These are phyloP conservation scores for Drosophila macrospina DNA, from an alignment of 2,888 invertebrate genomes.

Conservation along the genomic window DNA sequence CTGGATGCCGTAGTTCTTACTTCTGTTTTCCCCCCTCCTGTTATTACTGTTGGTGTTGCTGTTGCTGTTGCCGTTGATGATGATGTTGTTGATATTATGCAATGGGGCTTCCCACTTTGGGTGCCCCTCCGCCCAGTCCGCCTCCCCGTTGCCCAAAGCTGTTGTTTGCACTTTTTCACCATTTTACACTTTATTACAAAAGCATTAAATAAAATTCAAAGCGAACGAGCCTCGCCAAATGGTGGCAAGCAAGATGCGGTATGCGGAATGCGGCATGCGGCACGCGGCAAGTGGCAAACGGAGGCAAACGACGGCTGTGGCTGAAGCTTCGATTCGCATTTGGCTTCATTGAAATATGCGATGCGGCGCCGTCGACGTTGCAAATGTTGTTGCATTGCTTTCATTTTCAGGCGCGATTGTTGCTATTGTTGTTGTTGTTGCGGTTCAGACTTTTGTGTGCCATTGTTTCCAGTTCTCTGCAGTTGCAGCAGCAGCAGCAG, in stretches of 20 bases:
- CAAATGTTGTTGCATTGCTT: slow-evolving; percentile 59
- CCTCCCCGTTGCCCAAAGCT: slow-evolving; percentile 29
- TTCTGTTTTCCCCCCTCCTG: slow-evolving; percentile 43
- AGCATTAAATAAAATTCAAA: slow-evolving; percentile 82
- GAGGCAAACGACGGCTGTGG: slow-evolving; percentile 5
- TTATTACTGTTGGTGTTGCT: slow-evolving; percentile 36
- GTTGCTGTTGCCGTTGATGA: slow-evolving; percentile 56
- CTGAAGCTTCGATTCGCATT: slow-evolving; percentile 70
- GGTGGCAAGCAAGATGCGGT: slow-evolving; percentile 30
- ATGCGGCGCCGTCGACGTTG: slow-evolving; percentile 37
- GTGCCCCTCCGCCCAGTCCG: background rate
- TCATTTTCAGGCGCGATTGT: slow-evolving; percentile 46
- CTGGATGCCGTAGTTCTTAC: slow-evolving; percentile 39
- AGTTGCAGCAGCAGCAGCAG: slow-evolving; percentile 22
- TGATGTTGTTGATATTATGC: slow-evolving; percentile 78
- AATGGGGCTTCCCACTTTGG: slow-evolving; percentile 50
- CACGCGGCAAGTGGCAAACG: background rate
- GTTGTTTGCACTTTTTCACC: slow-evolving; percentile 80
- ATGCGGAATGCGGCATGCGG: slow-evolving; percentile 10
- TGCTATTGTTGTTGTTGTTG: slow-evolving; percentile 58
- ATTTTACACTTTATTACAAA: slow-evolving; percentile 82
- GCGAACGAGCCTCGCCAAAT: slow-evolving; percentile 70
- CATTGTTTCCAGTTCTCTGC: slow-evolving; percentile 64
- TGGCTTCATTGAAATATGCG: slow-evolving; percentile 58
- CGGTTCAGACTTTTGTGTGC: slow-evolving; percentile 73